phyloP scores from a whole-genome alignment of 2,888 invertebrate genomes.

The Dicranocentrus wangi region DNA sequence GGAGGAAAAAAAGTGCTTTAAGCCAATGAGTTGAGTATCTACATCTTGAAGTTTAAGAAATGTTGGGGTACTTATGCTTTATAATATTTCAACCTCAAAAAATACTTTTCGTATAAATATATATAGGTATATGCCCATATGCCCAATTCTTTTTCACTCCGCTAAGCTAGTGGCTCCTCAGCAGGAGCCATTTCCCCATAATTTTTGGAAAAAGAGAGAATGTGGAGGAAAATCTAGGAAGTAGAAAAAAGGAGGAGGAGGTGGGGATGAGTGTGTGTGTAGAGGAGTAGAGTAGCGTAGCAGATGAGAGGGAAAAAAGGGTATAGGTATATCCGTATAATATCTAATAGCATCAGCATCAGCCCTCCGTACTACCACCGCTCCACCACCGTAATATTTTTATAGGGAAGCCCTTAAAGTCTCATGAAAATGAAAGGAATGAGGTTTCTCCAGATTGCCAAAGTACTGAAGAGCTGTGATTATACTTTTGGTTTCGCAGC shows the following conservation, averaged over 20 bases:
- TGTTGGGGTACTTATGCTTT: background rate
- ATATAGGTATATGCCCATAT: background rate
- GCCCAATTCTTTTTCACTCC: background rate
- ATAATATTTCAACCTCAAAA: slow-evolving; percentile 21
- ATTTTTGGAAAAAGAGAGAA: slow-evolving; percentile 10
- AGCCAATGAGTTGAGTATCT: slow-evolving; percentile 5
- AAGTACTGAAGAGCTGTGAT: slow-evolving; percentile 58
- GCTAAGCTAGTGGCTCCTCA: slow-evolving; percentile 23
- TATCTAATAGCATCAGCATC: too few species aligned
- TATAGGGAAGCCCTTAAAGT: slow-evolving; percentile 55
- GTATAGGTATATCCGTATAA: too few species aligned
- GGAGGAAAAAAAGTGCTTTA: slow-evolving; percentile 6
- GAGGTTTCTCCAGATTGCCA: slow-evolving; percentile 46
- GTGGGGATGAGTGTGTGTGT: background rate
- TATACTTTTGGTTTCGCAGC: slow-evolving; percentile 50
- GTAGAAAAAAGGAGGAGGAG: slow-evolving; percentile 31
- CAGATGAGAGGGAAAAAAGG: background rate
- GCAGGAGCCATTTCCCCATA: slow-evolving; percentile 35
- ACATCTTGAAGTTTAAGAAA: slow-evolving; percentile 8
- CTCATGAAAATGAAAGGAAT: slow-evolving; percentile 57
- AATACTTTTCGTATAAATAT: background rate
- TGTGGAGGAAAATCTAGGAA: slow-evolving; percentile 2
- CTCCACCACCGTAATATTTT: slow-evolving; percentile 12
- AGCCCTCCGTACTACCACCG: too few species aligned
- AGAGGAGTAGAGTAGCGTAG: background rate